Base-by-base conservation (phyloP, 2,113 vertebrate genomes). In the Plestiodon gilberti region DNA sequence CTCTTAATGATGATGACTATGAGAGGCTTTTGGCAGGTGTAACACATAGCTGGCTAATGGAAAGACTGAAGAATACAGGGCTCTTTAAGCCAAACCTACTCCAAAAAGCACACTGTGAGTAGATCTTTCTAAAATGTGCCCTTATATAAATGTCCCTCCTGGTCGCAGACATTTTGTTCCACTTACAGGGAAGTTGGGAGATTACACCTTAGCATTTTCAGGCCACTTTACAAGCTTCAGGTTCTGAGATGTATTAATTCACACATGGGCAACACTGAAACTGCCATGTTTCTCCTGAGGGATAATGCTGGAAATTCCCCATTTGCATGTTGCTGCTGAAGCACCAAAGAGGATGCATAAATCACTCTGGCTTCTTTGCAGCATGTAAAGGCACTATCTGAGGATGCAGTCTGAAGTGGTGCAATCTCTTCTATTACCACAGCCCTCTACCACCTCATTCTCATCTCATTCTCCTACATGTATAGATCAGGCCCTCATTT, bases 1-100 rank as follows among this genome's bases (percentile, higher is more conserved):
- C 90, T 35, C 94, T 99, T 93, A 94, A 93, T 10, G 93, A 95
- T 2, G 89, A 94, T 2, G 98, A 99, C 91, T 97, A 98, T 90
- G 83, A 81, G 69, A 95, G 95, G 17, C 97, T 99, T 1, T 92
- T 99, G 79, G 96, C 98, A 10, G 98, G 98, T 17, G 97, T 98
- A 75, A 97, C 95, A 30, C 97, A 97, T 4, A 80, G 93, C 0
- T 99, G 99, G 97, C 96, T 99, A 30, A 86, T 97, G 76, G 93
- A 90, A 76, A 96, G 98, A 83, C 86, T 99, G 70, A 92, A 86
- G 71, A 90, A 96, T 13, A 95, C 96, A 0, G 97, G 94, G 18
- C 67, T 95, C 35, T 98, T 99, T 88, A 95, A 97, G 90, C 86
- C 97, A 1, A 91, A 91, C 35, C 84, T 91, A 3, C 93, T 97